Evolutionary conservation across 2,888 invertebrate species (phyloP).

Genomic region (Polydrusus pterygomalis): DNA sequence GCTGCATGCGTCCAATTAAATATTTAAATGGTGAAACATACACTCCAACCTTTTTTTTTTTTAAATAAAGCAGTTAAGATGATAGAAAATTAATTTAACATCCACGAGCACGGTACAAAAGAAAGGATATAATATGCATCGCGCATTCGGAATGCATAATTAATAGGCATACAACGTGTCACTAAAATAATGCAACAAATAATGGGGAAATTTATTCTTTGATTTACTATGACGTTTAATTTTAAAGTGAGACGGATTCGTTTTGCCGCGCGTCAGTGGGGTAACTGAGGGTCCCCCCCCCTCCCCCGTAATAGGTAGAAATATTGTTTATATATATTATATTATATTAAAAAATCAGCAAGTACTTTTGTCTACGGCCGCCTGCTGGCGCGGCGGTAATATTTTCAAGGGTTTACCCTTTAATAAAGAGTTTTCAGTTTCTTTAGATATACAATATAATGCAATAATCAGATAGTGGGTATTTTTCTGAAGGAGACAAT

Average conservation of each 20-base stretch:
- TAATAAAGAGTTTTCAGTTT: too few relatives aligned
- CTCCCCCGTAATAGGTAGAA: too few relatives aligned
- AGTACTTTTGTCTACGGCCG: too few relatives aligned
- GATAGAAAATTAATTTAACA: slow-evolving; percentile 39
- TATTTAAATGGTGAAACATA: slow-evolving; percentile 27
- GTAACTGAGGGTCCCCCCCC: too few relatives aligned
- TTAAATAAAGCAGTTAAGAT: slow-evolving; percentile 24
- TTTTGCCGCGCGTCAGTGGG: too few relatives aligned
- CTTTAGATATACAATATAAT: too few relatives aligned
- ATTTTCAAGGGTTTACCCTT: too few relatives aligned
- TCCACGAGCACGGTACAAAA: slow-evolving; percentile 34
- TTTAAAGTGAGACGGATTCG: background rate
- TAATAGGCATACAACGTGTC: background rate
- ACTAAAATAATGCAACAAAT: slow-evolving; percentile 2
- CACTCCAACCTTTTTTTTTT: slow-evolving; percentile 11
- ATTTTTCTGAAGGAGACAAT: too few relatives aligned
- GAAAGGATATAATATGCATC: slow-evolving; percentile 29
- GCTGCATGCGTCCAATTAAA: slow-evolving; percentile 10
- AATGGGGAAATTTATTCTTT: background rate
- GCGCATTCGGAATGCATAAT: slow-evolving; percentile 36
- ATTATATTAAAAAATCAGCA: too few relatives aligned
- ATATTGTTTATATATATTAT: too few relatives aligned
- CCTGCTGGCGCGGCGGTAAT: too few relatives aligned
- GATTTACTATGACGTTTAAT: background rate
- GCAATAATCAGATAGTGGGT: too few relatives aligned